These are phyloP conservation scores for Pelagia noctiluca DNA, from an alignment of 30 jellyfish, hydroid and myxozoan genomes.

Conservation along the genomic window DNA sequence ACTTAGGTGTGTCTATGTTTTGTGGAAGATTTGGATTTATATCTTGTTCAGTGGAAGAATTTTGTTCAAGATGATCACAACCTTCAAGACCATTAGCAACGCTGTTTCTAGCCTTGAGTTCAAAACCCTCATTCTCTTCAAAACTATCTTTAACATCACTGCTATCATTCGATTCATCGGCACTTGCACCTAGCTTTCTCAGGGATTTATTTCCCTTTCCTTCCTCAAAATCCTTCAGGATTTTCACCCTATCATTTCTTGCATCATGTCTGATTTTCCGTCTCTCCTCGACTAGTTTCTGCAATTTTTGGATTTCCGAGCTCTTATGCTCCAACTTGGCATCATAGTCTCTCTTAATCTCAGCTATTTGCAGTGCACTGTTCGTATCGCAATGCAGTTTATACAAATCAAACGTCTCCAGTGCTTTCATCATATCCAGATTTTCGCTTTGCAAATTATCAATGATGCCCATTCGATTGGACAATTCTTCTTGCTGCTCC, in stretches of 20 bases:
- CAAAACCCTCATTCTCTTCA: too few species aligned
- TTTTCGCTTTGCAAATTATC: slow-evolving; percentile 31
- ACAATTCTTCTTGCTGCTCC: slow-evolving; percentile 36
- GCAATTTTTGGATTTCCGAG: slow-evolving; percentile 12
- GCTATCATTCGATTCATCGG: too few species aligned
- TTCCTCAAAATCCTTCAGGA: too few species aligned
- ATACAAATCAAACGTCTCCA: slow-evolving; percentile 33
- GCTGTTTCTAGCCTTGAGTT: too few species aligned
- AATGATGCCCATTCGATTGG: slow-evolving; percentile 8
- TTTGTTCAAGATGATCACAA: too few species aligned
- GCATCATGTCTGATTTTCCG: neutral
- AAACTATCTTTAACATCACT: too few species aligned
- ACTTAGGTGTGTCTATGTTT: too few species aligned
- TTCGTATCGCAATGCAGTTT: slow-evolving; percentile 5
- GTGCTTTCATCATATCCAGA: slow-evolving; percentile 37
- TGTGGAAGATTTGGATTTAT: too few species aligned
- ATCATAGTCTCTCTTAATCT: slow-evolving; percentile 4
- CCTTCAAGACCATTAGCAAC: too few species aligned
- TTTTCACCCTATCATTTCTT: neutral
- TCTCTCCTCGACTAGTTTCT: neutral
- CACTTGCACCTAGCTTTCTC: too few species aligned
- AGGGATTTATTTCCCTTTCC: too few species aligned
- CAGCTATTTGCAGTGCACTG: neutral
- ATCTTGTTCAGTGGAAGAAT: too few species aligned
- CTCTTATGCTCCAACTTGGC: slow-evolving; percentile 19